A percentile compares a stretch with the other conserved stretches of the same genome.
phyloP scores from a whole-genome alignment of 2,888 invertebrate genomes.

The Syritta pipiens region DNA sequence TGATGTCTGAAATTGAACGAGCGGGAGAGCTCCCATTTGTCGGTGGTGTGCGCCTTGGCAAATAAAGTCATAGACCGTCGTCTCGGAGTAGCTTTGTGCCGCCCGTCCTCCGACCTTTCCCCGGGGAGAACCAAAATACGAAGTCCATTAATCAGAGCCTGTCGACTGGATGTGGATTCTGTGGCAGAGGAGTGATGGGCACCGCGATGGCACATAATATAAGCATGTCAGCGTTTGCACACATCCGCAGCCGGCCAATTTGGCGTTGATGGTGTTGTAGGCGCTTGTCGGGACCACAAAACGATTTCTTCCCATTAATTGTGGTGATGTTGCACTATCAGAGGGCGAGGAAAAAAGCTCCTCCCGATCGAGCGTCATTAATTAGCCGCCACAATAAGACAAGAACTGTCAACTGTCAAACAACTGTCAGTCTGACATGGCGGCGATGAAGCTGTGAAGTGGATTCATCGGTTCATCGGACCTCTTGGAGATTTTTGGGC shows the following conservation, averaged over 20 bases:
- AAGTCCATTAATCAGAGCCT: constrained; percentile 67
- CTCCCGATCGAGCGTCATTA: constrained; percentile 59
- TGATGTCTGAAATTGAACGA: constrained; percentile 67
- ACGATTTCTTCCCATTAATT: constrained; percentile 59
- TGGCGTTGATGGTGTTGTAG: constrained; percentile 31
- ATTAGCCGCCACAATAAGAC: constrained; percentile 65
- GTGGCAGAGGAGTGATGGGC: constrained; percentile 67
- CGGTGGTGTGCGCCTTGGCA: constrained; percentile 26
- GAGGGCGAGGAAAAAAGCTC: constrained; percentile 17
- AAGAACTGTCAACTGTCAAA: constrained; percentile 68
- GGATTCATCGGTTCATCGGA: constrained; percentile 13
- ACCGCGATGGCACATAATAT: constrained; percentile 56
- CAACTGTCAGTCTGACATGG: constrained; percentile 52
- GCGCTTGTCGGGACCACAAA: constrained; percentile 29
- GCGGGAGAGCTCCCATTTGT: constrained; percentile 56
- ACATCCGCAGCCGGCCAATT: constrained; percentile 52
- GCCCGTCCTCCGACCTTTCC: constrained; percentile 14
- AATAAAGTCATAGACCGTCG: constrained; percentile 64
- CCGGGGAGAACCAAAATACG: constrained; percentile 40
- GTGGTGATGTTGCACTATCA: constrained; percentile 65
- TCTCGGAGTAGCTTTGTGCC: constrained; percentile 51
- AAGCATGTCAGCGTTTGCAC: constrained; percentile 37
- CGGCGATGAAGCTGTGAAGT: constrained; percentile 40
- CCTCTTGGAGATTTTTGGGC: not conserved
- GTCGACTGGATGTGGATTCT: constrained; percentile 67